These are phyloP conservation scores for Drosophila ustulata DNA, from an alignment of 2,888 invertebrate genomes.

Conservation along the genomic window DNA sequence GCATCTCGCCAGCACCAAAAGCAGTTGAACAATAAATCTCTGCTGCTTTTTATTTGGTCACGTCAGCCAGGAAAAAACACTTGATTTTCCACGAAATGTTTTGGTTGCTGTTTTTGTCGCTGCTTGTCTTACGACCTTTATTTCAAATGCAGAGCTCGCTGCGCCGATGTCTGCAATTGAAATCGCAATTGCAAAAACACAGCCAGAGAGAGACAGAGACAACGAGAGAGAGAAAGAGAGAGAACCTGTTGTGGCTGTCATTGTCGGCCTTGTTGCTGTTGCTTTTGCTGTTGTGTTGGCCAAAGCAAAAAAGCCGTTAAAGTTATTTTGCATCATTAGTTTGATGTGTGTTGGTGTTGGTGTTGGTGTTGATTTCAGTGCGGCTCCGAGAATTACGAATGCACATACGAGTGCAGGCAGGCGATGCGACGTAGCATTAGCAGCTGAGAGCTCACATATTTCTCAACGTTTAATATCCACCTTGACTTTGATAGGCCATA, in stretches of 20 bases:
- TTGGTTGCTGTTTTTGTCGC: conserved; percentile 21
- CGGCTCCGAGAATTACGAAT: conserved; percentile 74
- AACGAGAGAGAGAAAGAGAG: conserved; percentile 43
- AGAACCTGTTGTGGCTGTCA: conserved; percentile 68
- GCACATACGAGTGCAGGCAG: neutral
- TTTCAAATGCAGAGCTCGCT: conserved; percentile 42
- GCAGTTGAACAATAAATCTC: conserved; percentile 66
- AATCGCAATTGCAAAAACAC: conserved; percentile 46
- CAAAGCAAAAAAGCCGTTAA: conserved; percentile 76
- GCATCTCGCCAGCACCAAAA: conserved; percentile 52
- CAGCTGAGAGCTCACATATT: conserved; percentile 61
- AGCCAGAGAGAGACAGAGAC: conserved; percentile 1
- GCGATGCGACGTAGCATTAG: conserved; percentile 9
- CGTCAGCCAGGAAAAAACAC: conserved; percentile 61
- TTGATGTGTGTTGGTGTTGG: conserved; percentile 75
- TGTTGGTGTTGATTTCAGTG: conserved; percentile 73
- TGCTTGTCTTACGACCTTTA: conserved; percentile 65
- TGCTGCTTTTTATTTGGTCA: conserved; percentile 32
- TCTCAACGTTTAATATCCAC: conserved; percentile 75
- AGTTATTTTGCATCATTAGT: conserved; percentile 84
- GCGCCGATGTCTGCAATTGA: conserved; percentile 67
- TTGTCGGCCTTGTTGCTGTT: conserved; percentile 45
- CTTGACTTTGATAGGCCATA: conserved; percentile 79
- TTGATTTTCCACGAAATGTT: conserved; percentile 55
- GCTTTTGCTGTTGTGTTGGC: conserved; percentile 27